Evolutionary conservation across 2,113 vertebrate genomes (phyloP), one percentile per base, ranked within the genome.

Genomic region (Triplophysa tibetana): DNA sequence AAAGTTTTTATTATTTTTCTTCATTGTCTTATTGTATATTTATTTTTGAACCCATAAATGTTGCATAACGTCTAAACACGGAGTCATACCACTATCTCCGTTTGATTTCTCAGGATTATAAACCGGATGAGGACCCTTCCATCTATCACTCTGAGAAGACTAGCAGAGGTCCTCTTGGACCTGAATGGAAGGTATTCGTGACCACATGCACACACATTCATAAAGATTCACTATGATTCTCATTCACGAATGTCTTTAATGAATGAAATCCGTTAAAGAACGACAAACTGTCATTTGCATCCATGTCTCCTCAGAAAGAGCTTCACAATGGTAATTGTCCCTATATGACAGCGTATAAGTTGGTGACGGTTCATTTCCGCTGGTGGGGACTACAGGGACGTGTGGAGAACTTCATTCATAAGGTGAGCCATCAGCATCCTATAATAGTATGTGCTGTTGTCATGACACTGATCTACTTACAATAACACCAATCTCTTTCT

Each of bases 371-470:
- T 43, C 89, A 91, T 67, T 91, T 92, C 80, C 89, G 88, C 62
- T 92, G 91, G 91, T 91, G 91, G 90, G 91, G 91, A 9, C 84
- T 92, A 12, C 91, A 92, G 79, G 89, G 89, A 3, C 82, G 88
- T 29, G 85, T 91, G 82, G 90, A 92, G 86, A 90, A 83, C 69
- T 91, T 91, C 78, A 92, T 91, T 78, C 91, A 92, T 77, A 91
- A 91, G 87, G 91, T 91, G 56, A 84, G 79, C 16, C 50, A 17
- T 54, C 10, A 58, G 17, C 29, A 43, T 56, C 19, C 8, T 7
- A 16, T 58, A 58, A 16, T 58, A 9, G 19, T 6, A 1, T 58
- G 19, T 43, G 19, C 21, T 10, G 38, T 23, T 68, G 6, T 68
- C 43, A 63, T 50, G 38, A 68, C 29, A 26, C 13, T 38, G 19